Conservation (phyloP, 2,888 invertebrate species). For the Conistra vaccinii region DNA sequence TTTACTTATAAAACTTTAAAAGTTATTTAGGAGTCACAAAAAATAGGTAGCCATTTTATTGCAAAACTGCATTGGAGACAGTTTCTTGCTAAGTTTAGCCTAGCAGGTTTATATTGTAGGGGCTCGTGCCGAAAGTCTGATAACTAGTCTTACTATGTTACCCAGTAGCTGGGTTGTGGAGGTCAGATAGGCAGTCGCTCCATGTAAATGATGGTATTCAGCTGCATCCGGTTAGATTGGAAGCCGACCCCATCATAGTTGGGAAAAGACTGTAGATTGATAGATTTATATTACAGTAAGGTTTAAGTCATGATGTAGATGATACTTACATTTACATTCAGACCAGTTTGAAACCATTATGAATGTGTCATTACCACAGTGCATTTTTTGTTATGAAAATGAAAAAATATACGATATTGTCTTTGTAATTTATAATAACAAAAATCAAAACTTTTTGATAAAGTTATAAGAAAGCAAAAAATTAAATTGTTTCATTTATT, state of each 20-base stretch:
- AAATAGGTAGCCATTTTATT: constrained; percentile 10
- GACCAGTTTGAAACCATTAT: neutral
- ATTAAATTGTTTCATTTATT: too few species aligned
- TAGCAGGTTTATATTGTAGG: neutral
- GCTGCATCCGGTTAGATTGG: too few species aligned
- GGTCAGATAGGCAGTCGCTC: too few species aligned
- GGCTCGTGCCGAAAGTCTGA: too few species aligned
- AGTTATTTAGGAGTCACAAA: neutral
- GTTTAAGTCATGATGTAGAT: neutral
- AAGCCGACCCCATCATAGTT: too few species aligned
- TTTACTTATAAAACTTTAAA: constrained; percentile 14
- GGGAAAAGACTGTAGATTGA: too few species aligned
- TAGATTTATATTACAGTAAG: too few species aligned
- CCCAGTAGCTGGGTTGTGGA: too few species aligned
- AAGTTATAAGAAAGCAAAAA: too few species aligned
- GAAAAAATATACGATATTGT: neutral
- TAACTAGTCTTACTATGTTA: too few species aligned
- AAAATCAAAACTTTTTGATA: neutral
- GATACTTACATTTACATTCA: neutral
- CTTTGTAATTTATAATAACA: constrained; percentile 2
- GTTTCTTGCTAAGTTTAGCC: neutral
- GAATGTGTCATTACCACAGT: neutral
- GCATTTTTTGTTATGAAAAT: constrained; percentile 4
- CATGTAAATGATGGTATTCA: too few species aligned
- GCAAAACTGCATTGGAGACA: neutral